These are phyloP conservation scores for Marronus borbonicus DNA, from an alignment of 2,888 invertebrate species.

Conservation along the genomic window DNA sequence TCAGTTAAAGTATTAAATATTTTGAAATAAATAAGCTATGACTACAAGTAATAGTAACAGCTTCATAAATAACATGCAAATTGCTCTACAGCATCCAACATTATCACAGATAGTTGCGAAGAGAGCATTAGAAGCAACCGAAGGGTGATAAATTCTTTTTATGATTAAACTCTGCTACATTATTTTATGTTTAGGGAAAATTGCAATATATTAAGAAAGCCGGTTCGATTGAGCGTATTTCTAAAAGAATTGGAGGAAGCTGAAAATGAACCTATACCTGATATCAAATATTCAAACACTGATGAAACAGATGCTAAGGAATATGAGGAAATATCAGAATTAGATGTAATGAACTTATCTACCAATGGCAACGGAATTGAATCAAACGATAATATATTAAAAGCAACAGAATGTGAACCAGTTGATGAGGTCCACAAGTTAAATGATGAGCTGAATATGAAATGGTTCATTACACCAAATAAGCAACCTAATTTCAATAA, in stretches of 20 bases:
- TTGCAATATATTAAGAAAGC: conserved; percentile 43
- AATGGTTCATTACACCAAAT: conserved; percentile 28
- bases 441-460: not conserved
- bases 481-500: conserved; percentile 5
- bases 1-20: conserved; percentile 1
- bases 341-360: conserved; percentile 16
- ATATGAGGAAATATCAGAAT: conserved; percentile 41
- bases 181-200: conserved; percentile 4
- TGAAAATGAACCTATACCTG: conserved; percentile 54
- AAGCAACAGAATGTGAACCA: not conserved
- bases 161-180: not conserved
- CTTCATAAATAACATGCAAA: conserved; percentile 12
- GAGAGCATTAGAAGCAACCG: not conserved
- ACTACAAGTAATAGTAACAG: not conserved
- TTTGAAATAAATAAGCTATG: conserved; percentile 20
- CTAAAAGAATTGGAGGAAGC: conserved; percentile 55
- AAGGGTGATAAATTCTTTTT: not conserved
- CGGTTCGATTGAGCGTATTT: conserved; percentile 53
- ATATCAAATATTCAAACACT: not conserved
- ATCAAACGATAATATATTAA: not conserved
- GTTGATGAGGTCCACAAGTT: not conserved
- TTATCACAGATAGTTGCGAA: not conserved
- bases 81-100: not conserved
- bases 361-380: not conserved
- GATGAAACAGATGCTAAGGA: conserved; percentile 17